Evolutionary conservation across 2,797 vertebrate species (phyloP), one percentile per base, ranked within the genome.

Genomic region (Clarias pachynema): DNA sequence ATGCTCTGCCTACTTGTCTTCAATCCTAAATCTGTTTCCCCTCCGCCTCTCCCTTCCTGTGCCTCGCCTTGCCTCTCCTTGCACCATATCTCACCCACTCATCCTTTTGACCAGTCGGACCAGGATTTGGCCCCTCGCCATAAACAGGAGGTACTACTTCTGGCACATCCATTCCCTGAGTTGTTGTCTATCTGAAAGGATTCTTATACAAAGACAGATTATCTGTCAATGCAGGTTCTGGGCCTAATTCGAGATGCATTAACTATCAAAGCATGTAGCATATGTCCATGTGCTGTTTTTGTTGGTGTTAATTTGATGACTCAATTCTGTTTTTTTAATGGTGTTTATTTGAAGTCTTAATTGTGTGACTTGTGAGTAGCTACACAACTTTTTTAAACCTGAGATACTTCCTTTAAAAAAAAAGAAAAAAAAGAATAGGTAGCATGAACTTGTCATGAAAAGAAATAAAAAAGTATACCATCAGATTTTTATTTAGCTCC

Each of bases 101-200:
- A 91, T 89, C 88, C 90, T 87, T 85, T 93, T 95, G 94, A 93
- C 94, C 95, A 96, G 95, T 96, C 88, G 97, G 97, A 99, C 93
- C 96, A 97, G 92, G 97, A 99, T 94, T 94, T 96, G 95, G 97
- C 96, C 89, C 96, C 96, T 91, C 96, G 97, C 94, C 96, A 97
- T 95, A 99, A 98, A 94, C 97, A 98, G 96, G 97, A 99, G 98
- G 98, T 99, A 99, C 96, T 91, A 89, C 90, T 89, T 90, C 91
- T 88, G 87, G 81, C 79, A 85, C 72, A 84, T 83, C 73, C 89
- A 89, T 88, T 89, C 88, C 92, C 85, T 91, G 62, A 89, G 75
- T 83, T 72, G 72, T 86, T 93, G 90, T 87, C 20, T 87, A 26
- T 83, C 63, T 88, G 87, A 84, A 91, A 81, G 88, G 84, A 88